phyloP scores from a whole-genome alignment of 2,888 invertebrate species.

The Venusia cambrica region DNA sequence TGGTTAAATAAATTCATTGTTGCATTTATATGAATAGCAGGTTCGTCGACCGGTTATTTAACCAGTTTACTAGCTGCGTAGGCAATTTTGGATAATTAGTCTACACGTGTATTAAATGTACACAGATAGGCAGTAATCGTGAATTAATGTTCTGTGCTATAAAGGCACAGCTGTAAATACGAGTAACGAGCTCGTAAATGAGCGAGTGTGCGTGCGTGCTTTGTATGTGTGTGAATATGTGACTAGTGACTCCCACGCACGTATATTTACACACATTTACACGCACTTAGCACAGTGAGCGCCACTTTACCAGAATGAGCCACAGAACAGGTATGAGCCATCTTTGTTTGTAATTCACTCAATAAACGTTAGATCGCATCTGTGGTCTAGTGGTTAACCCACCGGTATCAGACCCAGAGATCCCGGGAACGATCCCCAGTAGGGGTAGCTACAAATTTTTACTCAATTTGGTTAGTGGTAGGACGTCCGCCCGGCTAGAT shows the following conservation, averaged over 20 bases:
- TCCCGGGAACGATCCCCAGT: too few species aligned
- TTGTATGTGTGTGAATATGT: conserved; percentile 8
- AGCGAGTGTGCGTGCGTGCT: conserved; percentile 29
- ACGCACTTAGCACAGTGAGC: conserved; percentile 12
- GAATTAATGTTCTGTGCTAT: conserved; percentile 13
- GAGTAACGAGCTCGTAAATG: conserved; percentile 28
- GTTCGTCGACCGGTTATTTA: conserved; percentile 49
- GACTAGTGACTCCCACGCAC: conserved; percentile 30
- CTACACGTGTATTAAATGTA: conserved; percentile 24
- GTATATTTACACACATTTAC: conserved; percentile 7
- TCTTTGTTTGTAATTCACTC: too few species aligned
- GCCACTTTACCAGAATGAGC: conserved; percentile 4
- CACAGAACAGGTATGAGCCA: too few species aligned
- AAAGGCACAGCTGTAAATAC: conserved; percentile 28
- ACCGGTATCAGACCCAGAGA: too few species aligned
- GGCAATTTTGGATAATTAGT: conserved; percentile 15
- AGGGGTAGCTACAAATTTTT: too few species aligned
- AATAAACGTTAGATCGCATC: too few species aligned
- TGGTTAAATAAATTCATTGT: conserved; percentile 42
- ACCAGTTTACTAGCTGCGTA: conserved; percentile 27
- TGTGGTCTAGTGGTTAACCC: too few species aligned
- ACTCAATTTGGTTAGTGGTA: too few species aligned
- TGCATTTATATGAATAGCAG: conserved; percentile 52
- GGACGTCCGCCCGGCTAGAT: too few species aligned
- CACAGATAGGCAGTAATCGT: conserved; percentile 3